A percentile compares a stretch with the other conserved stretches of the same genome.
Evolutionary conservation across 2,797 vertebrate genomes (phyloP).

Genomic region (Okamejei kenojei): DNA sequence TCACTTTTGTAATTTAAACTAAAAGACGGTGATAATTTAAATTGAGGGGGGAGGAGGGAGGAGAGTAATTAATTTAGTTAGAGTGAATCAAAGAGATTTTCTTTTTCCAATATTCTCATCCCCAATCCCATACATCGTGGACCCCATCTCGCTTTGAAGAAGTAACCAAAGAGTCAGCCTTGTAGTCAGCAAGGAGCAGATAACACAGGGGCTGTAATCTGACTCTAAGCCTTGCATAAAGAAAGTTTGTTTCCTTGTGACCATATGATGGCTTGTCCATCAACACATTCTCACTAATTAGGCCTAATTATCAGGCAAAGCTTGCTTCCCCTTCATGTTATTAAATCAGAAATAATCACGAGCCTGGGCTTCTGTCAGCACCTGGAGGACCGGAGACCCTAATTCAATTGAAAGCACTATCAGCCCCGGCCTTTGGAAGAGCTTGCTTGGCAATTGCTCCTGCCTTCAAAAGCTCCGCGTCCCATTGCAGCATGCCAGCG

Average conservation of each 20-base stretch:
- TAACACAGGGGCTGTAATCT: constrained; percentile 96
- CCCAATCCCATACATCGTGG: constrained; percentile 61
- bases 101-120: constrained; percentile 62
- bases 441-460: constrained; percentile 67
- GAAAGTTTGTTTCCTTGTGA: constrained; percentile 97
- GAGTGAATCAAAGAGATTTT: constrained; percentile 60
- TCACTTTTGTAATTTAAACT: constrained; percentile 57
- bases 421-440: constrained; percentile 68
- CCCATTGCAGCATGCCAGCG: constrained; percentile 59
- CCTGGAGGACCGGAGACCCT: constrained; percentile 84
- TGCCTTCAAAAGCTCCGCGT: constrained; percentile 74
- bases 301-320: constrained; percentile 99
- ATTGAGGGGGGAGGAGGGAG: background rate
- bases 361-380: constrained; percentile 92
- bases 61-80: constrained; percentile 54
- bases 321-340: constrained; percentile 98
- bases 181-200: constrained; percentile 82
- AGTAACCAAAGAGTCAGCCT: constrained; percentile 73
- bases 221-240: constrained; percentile 99
- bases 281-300: constrained; percentile 99
- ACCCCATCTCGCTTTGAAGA: constrained; percentile 71
- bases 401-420: constrained; percentile 96
- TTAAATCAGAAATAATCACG: constrained; percentile 97
- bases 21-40: constrained; percentile 59
- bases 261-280: constrained; percentile 72